Evolutionary conservation across 2,888 invertebrate species (phyloP), one percentile per base, ranked within the genome.

Genomic region (Mycalesis mineus): DNA sequence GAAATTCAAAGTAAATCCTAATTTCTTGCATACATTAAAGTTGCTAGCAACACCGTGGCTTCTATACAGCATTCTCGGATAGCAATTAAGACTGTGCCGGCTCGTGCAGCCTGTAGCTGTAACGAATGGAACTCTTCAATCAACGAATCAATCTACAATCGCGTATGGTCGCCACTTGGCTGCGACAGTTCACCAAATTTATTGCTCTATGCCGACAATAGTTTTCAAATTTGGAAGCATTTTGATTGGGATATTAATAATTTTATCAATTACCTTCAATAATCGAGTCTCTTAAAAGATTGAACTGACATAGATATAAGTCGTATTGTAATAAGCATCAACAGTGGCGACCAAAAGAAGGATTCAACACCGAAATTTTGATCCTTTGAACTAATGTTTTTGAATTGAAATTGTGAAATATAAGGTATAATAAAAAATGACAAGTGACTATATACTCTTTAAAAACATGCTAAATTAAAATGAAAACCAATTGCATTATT

Each of bases 71-170:
- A 83, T 87, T 86, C 84, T 84, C 84, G 81, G 80, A 69, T 74
- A 70, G 84, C 87, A 88, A 88, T 88, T 88, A 88, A 87, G 88
- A 86, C 82, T 84, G 74, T 81, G 72, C 73, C 75, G 78, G 75
- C 73, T 65, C 69, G 80, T 80, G 74, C 79, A 80, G 80, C n/a
- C 22, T 22, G 22, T 22, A 22, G 77, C 81, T 80, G 78, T 78
- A 86, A 85, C 87, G 86, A 88, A 89, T 87, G 80, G 80, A 71
- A 78, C 87, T 86, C 88, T 88, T 88, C 88, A 88, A 88, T 88
- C 88, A 89, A 86, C 86, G 84, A 88, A 88, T 88, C 88, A 88
- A 89, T 88, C 88, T 82, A 82, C 83, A 82, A 86, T 88, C 83
- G 84, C 80, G 79, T 84, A 82, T 77, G 82, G 82, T 74, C 86